Conservation (phyloP, 2,113 vertebrate species). For the Nymphicus hollandicus region DNA sequence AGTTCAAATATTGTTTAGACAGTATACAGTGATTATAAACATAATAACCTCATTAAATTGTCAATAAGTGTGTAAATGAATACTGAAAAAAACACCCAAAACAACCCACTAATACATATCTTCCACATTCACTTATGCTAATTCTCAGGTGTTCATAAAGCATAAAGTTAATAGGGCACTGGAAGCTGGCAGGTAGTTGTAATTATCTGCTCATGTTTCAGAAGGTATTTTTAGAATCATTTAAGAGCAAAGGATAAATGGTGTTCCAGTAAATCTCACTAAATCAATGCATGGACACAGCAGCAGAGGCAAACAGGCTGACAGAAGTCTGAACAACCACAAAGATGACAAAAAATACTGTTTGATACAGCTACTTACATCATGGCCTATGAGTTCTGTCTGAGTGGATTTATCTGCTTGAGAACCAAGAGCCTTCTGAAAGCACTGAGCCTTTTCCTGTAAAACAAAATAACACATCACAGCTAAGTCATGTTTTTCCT, state of each 20-base stretch:
- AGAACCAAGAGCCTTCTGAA: conserved; percentile 83
- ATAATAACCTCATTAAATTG: conserved; percentile 49
- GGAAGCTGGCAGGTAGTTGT: not conserved
- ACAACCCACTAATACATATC: not conserved
- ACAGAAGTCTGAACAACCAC: conserved; percentile 31
- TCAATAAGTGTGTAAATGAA: conserved; percentile 47
- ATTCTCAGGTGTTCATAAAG: conserved; percentile 43
- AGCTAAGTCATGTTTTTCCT: not conserved
- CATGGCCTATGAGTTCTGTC: conserved; percentile 87
- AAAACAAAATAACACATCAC: conserved; percentile 54
- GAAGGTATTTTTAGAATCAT: conserved; percentile 35
- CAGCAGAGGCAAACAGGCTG: conserved; percentile 36
- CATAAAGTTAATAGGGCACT: conserved; percentile 42
- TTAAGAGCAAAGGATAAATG: conserved; percentile 54
- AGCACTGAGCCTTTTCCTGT: conserved; percentile 86
- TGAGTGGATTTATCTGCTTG: conserved; percentile 92
- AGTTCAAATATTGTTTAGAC: not conserved
- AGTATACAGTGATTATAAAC: conserved; percentile 5
- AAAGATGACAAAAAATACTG: conserved; percentile 19
- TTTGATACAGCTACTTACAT: conserved; percentile 82
- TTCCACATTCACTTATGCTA: not conserved
- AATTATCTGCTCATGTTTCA: conserved; percentile 49
- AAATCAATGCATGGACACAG: conserved; percentile 36
- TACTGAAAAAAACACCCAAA: not conserved
- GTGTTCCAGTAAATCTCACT: not conserved